Evolutionary conservation across 2,888 invertebrate species (phyloP).

Genomic region (Scaptomyza parva): DNA sequence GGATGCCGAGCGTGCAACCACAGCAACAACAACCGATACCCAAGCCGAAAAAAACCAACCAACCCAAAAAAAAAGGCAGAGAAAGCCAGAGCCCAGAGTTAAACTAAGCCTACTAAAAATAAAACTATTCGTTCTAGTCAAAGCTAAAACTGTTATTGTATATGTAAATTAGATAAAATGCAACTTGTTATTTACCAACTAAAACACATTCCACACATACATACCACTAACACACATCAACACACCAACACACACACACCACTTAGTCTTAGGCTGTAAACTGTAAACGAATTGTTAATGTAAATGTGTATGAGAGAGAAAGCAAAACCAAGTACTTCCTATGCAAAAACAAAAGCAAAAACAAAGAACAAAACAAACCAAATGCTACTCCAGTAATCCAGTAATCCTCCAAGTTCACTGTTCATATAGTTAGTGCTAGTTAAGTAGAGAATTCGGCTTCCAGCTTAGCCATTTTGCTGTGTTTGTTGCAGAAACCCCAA

Average conservation of each 20-base stretch:
- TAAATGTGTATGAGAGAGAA: constrained; percentile 58
- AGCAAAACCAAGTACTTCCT: constrained; percentile 61
- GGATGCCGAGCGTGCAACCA: constrained; percentile 53
- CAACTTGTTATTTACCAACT: constrained; percentile 71
- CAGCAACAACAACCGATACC: constrained; percentile 67
- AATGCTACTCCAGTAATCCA: constrained; percentile 31
- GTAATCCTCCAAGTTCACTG: constrained; percentile 46
- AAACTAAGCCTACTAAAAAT: constrained; percentile 57
- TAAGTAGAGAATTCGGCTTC: constrained; percentile 44
- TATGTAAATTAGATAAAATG: constrained; percentile 71
- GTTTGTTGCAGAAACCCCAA: constrained; percentile 10
- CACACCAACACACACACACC: constrained; percentile 36
- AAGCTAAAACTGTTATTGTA: constrained; percentile 72
- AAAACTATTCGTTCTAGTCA: constrained; percentile 20
- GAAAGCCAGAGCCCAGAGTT: constrained; percentile 12
- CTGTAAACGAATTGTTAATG: constrained; percentile 55
- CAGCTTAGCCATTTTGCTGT: constrained; percentile 39
- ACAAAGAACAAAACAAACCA: constrained; percentile 12
- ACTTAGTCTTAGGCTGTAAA: constrained; percentile 61
- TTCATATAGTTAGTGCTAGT: constrained; percentile 50
- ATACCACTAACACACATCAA: constrained; percentile 5
- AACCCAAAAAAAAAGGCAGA: constrained; percentile 24
- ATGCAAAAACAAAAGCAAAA: too few relatives aligned
- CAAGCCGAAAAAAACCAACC: constrained; percentile 23
- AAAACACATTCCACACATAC: constrained; percentile 40